Evolutionary conservation across 2,113 vertebrate genomes (phyloP).

Genomic region (Rhagologus leucostigma): DNA sequence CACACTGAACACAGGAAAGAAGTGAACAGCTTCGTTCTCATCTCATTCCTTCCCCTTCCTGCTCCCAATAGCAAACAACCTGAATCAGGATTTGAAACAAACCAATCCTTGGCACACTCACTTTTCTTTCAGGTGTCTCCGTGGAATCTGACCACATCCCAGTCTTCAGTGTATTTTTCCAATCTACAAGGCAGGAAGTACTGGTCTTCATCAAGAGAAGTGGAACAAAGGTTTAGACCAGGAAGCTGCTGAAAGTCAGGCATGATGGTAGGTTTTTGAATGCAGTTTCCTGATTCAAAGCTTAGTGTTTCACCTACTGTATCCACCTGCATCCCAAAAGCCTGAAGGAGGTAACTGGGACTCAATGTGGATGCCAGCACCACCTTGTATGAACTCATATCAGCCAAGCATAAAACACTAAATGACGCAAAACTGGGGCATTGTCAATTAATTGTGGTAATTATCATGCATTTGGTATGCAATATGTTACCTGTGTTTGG

Average conservation of each 20-base stretch:
- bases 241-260: background rate
- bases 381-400: background rate
- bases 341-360: background rate
- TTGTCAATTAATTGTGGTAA: too few species aligned
- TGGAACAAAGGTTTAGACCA: background rate
- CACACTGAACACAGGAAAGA: background rate
- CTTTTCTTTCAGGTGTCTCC: background rate
- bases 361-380: background rate
- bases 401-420: background rate
- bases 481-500: accelerated
- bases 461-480: background rate
- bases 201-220: too few species aligned
- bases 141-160: background rate
- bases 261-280: background rate
- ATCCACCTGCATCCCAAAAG: background rate
- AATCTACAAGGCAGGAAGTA: background rate
- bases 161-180: background rate
- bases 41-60: background rate
- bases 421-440: background rate
- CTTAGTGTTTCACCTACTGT: background rate
- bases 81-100: background rate
- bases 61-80: background rate
- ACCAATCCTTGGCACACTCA: background rate
- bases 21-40: background rate
- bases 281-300: background rate